Evolutionary conservation across 2,113 vertebrate species (phyloP).

Genomic region (Shinisaurus crocodilurus): DNA sequence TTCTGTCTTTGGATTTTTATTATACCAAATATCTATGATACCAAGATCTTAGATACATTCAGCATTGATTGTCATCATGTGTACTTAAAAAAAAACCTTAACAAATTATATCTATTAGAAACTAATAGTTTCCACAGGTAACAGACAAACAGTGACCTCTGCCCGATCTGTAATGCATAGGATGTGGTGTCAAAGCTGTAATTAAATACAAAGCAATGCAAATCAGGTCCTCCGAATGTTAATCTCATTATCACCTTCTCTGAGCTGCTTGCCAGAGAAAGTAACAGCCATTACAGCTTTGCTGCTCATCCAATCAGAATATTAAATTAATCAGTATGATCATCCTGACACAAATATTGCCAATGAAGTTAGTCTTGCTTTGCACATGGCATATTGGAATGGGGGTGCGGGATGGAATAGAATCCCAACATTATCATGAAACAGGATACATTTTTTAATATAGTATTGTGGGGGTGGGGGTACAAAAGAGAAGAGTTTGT

Average conservation of each 20-base stretch:
- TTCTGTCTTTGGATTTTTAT: not conserved
- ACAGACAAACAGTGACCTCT: constrained; percentile 56
- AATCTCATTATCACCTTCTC: constrained; percentile 84
- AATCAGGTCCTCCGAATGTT: constrained; percentile 78
- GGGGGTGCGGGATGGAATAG: not conserved
- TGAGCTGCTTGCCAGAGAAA: constrained; percentile 77
- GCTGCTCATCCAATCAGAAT: constrained; percentile 78
- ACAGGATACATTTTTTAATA: constrained; percentile 25
- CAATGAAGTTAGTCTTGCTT: constrained; percentile 70
- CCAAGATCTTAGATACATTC: not conserved
- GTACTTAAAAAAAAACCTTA: constrained; percentile 44
- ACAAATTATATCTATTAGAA: constrained; percentile 56
- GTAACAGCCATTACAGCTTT: constrained; percentile 80
- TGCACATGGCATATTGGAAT: constrained; percentile 48
- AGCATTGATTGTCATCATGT: constrained; percentile 39
- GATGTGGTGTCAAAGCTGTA: constrained; percentile 78
- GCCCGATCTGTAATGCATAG: constrained; percentile 61
- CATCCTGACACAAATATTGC: constrained; percentile 68
- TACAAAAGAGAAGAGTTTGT: constrained; percentile 43
- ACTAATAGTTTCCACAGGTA: constrained; percentile 50
- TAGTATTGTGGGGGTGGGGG: not conserved
- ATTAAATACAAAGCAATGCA: constrained; percentile 79
- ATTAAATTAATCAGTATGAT: constrained; percentile 79
- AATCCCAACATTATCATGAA: constrained; percentile 30
- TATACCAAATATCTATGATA: not conserved